Evolutionary conservation across 1,140 invertebrate species (phyloP), one percentile per base, ranked within the genome.

Genomic region (Heliconius hermathena): DNA sequence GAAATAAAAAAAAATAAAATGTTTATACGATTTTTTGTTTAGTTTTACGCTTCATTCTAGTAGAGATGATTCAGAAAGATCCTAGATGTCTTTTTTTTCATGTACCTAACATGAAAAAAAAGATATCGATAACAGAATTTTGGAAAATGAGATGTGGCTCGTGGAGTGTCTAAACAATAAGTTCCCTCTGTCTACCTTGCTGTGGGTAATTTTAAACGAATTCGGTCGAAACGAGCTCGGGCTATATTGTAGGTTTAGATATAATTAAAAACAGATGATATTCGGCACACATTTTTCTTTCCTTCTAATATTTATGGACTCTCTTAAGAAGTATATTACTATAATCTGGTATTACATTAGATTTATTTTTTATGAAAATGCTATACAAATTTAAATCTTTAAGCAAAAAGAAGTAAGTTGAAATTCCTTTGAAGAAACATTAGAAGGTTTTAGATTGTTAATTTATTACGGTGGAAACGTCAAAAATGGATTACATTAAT

Each of bases 401-500:
- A 6, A 2, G 1, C 0, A 13, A 29, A 9, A 66, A 1, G 9
- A 66, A 66, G n/a, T 22, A 6, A 66, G 60, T 29, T 13, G 26
- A 29, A 29, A 66, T 29, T 66, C 22, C 26, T 66, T 66, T 16
- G 13, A 13, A 29, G 22, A 0, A 26, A 66, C 13, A 66, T 11
- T 13, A 66, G 8, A 18, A 16, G 60, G 60, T 29, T 66, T 29
- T 29, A 22, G 60, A 26, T 66, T 66, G 60, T 66, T 66, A 29
- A 66, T 66, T 66, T 66, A 66, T 66, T n/a, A 66, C 26, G 22
- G 60, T 66, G 60, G 60, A 66, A 66, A 66, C 22, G 60, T 66
- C 60, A 66, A 66, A 66, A 66, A 66, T 66, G 60, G 9, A 66
- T 66, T 66, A 66, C 60, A 26, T 66, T 66, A 66, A 66, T 66